These are phyloP conservation scores for Macrosiphum euphorbiae DNA, from an alignment of 2,888 invertebrate species.

Conservation along the genomic window DNA sequence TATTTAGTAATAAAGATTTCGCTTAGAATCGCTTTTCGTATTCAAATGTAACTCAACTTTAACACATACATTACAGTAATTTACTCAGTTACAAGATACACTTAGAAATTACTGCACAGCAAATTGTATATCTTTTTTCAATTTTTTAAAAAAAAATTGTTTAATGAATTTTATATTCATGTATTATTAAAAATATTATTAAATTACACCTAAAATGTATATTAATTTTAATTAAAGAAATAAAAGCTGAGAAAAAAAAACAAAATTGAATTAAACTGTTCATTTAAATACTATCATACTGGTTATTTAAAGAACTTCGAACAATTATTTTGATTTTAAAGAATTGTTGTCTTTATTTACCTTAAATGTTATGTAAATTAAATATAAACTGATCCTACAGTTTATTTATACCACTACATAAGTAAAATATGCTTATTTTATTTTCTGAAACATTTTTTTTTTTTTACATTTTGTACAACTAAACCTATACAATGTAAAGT, in stretches of 20 bases:
- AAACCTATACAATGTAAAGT: background rate
- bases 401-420: background rate
- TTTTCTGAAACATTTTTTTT: background rate
- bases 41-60: too few species aligned
- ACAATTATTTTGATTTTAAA: background rate
- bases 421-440: background rate
- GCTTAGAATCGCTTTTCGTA: too few species aligned
- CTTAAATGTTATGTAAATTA: background rate
- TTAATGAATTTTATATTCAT: background rate
- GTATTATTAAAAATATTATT: background rate
- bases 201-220: background rate
- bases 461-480: too few species aligned
- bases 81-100: too few species aligned
- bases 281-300: background rate
- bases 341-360: background rate
- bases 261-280: background rate
- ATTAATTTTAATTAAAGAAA: too few species aligned
- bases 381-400: background rate
- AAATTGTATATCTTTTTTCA: too few species aligned
- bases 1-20: too few species aligned
- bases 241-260: too few species aligned
- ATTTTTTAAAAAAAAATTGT: too few species aligned
- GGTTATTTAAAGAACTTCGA: background rate
- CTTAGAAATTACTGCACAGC: too few species aligned
- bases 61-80: too few species aligned